phyloP scores from a whole-genome alignment of 2,888 invertebrate species.

The Eupithecia subumbrata region DNA sequence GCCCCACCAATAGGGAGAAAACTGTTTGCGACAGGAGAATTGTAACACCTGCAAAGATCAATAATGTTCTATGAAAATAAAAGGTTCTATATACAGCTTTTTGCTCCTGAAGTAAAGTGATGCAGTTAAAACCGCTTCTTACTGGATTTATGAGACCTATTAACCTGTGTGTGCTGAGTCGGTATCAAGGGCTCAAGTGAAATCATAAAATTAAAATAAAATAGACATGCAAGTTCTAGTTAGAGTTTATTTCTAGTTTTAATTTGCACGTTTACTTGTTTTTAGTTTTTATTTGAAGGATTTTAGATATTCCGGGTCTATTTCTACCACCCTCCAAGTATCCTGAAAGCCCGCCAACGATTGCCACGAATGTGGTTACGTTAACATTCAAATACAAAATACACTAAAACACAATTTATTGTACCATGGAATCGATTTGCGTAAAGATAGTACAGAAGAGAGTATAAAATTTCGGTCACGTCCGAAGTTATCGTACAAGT shows the following conservation, averaged over 20 bases:
- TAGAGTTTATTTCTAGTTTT: constrained; percentile 58
- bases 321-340: constrained; percentile 80
- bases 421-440: constrained; percentile 79
- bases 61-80: constrained; percentile 78
- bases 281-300: constrained; percentile 48
- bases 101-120: constrained; percentile 45
- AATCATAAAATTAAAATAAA: constrained; percentile 78
- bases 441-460: constrained; percentile 52
- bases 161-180: constrained; percentile 79
- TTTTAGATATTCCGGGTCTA: constrained; percentile 40
- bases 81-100: constrained; percentile 59
- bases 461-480: constrained; percentile 44
- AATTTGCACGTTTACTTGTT: constrained; percentile 48
- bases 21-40: constrained; percentile 99
- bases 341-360: constrained; percentile 54
- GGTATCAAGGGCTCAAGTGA: constrained; percentile 79
- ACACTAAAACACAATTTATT: constrained; percentile 51
- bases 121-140: constrained; percentile 55
- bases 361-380: constrained; percentile 32
- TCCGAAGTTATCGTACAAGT: constrained; percentile 44
- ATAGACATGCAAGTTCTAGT: constrained; percentile 76
- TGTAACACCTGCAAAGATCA: constrained; percentile 97
- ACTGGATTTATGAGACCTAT: constrained; percentile 52
- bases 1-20: constrained; percentile 99
- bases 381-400: constrained; percentile 45